phyloP scores from a whole-genome alignment of 2,797 vertebrate species.

The Lophura swinhoii region DNA sequence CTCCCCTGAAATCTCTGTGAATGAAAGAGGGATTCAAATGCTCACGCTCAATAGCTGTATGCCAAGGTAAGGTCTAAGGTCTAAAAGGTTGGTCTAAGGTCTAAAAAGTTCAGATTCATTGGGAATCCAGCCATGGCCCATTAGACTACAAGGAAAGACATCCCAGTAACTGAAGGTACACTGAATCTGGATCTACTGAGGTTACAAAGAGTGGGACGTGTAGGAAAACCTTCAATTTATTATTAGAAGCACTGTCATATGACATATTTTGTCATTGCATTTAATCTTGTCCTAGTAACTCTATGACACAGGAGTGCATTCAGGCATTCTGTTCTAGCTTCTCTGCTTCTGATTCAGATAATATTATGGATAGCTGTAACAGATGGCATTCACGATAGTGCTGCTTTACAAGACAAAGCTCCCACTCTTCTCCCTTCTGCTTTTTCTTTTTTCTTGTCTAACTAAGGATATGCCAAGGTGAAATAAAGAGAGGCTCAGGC shows the following conservation, averaged over 20 bases:
- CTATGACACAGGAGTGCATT: rapidly evolving
- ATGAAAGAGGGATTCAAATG: neutral
- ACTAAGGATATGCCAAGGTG: constrained; percentile 56
- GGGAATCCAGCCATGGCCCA: neutral
- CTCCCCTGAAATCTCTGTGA: neutral
- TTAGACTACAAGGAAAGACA: neutral
- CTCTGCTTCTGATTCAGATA: neutral
- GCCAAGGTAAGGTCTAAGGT: neutral
- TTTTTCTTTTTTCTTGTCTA: neutral
- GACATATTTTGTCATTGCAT: neutral
- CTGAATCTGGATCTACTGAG: neutral
- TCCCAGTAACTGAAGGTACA: neutral
- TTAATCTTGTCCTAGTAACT: neutral
- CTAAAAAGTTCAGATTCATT: neutral
- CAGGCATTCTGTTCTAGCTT: neutral
- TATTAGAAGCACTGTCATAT: neutral
- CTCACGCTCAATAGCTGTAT: neutral
- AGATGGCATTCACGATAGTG: constrained; percentile 36
- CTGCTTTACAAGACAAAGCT: constrained; percentile 58
- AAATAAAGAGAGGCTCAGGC: constrained; percentile 30
- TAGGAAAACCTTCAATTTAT: neutral
- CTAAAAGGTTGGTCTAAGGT: neutral
- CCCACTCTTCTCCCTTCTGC: constrained; percentile 43
- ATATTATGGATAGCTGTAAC: neutral
- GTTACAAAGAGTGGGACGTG: neutral